Conservation (phyloP, 2,113 vertebrate species). For the Trachemys scripta region DNA sequence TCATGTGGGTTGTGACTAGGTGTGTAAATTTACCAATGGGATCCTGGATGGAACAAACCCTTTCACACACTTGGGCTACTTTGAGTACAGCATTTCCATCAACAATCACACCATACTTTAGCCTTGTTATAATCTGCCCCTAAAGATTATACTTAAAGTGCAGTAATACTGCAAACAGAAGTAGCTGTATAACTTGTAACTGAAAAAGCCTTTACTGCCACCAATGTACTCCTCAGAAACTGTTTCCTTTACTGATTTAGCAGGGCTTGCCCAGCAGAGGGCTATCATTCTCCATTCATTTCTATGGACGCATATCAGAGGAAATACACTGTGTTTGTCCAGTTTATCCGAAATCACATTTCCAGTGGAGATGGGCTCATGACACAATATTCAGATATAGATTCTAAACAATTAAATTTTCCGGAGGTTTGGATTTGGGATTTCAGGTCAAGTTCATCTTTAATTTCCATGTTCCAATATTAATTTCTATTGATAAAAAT, state of each 20-base stretch:
- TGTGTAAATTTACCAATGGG: rapidly evolving
- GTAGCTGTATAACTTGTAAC: background rate
- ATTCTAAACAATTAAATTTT: background rate
- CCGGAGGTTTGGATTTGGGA: background rate
- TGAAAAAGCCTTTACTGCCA: background rate
- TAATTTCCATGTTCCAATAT: background rate
- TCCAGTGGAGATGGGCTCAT: background rate
- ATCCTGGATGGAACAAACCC: rapidly evolving
- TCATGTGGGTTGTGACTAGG: rapidly evolving
- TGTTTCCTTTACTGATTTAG: background rate
- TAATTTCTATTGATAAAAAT: background rate
- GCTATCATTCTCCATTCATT: slow-evolving; percentile 12
- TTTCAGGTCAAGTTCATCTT: background rate
- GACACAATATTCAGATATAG: background rate
- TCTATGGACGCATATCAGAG: rapidly evolving
- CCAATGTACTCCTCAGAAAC: background rate
- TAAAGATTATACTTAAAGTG: background rate
- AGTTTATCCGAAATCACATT: background rate
- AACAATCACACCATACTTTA: rapidly evolving
- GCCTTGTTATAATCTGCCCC: background rate
- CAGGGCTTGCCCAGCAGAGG: slow-evolving; percentile 68
- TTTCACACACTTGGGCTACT: rapidly evolving
- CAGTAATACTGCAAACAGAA: background rate
- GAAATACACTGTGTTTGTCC: rapidly evolving
- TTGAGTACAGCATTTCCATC: background rate